phyloP scores from a whole-genome alignment of 2,888 invertebrate species.

The Odontocolon sp. region DNA sequence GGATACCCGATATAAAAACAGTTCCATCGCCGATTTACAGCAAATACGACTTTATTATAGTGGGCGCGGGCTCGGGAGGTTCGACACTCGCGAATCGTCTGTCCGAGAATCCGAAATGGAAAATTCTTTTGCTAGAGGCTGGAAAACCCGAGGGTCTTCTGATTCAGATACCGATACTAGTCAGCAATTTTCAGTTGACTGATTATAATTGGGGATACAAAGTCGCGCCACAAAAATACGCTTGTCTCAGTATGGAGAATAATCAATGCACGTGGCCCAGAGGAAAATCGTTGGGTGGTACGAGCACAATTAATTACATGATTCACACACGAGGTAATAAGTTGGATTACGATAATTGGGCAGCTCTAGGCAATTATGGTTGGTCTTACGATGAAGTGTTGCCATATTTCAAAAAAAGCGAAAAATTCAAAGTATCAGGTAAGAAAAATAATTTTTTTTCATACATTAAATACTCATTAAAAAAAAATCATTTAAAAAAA shows the following conservation, averaged over 20 bases:
- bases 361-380: conserved; percentile 60
- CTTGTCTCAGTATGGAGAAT: conserved; percentile 87
- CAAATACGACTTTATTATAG: conserved; percentile 85
- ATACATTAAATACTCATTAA: no score
- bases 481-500: no score
- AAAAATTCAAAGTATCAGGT: conserved; percentile 62
- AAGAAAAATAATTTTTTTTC: no score
- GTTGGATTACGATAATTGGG: conserved; percentile 65
- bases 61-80: conserved; percentile 88
- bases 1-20: conserved; percentile 62
- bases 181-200: conserved; percentile 83
- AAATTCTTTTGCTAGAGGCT: conserved; percentile 86
- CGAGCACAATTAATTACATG: conserved; percentile 77
- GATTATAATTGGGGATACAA: conserved; percentile 88
- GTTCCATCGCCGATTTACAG: conserved; percentile 74
- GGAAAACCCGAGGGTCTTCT: conserved; percentile 83
- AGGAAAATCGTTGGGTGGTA: conserved; percentile 77
- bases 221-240: conserved; percentile 85
- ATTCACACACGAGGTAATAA: conserved; percentile 73
- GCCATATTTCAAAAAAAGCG: conserved; percentile 64
- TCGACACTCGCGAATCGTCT: conserved; percentile 87
- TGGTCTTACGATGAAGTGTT: conserved; percentile 64
- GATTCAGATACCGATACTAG: conserved; percentile 84
- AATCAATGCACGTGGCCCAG: conserved; percentile 90
- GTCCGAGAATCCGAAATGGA: conserved; percentile 84